Conservation (phyloP, 2,113 vertebrate genomes). For the Panthera uncia region DNA sequence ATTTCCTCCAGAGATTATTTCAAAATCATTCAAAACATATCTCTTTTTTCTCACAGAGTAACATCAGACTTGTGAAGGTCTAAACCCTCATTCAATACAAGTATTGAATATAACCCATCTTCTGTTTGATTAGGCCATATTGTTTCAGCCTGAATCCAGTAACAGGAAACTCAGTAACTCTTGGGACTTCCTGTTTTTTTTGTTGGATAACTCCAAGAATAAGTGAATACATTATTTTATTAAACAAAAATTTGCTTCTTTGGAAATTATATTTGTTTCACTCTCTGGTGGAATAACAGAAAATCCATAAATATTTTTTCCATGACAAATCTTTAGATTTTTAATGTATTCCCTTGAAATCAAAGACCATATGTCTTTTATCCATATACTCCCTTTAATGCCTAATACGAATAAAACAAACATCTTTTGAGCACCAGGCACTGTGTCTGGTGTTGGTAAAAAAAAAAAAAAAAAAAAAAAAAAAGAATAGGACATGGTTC, state of each 20-base stretch:
- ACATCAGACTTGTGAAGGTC: neutral
- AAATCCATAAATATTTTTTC: neutral
- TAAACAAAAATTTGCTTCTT: neutral
- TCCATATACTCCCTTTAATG: neutral
- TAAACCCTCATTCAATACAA: neutral
- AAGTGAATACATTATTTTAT: neutral
- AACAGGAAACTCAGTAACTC: neutral
- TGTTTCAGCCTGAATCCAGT: neutral
- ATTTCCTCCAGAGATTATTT: neutral
- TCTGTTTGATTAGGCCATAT: neutral
- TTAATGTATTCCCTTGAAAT: slow-evolving; percentile 34
- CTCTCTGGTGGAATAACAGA: neutral
- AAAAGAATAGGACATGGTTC: neutral
- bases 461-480: neutral
- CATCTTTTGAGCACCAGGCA: neutral
- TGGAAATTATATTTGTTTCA: neutral
- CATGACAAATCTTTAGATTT: neutral
- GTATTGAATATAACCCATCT: neutral
- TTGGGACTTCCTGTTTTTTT: neutral
- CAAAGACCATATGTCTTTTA: neutral
- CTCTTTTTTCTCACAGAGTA: neutral
- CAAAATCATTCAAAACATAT: neutral
- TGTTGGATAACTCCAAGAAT: neutral
- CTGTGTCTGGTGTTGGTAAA: neutral
- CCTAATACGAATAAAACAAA: neutral